A percentile compares a stretch with the other conserved stretches of the same genome.
Conservation (phyloP, 30 jellyfish, hydroid and myxozoan genomes). For the Clytia hemisphaerica region DNA sequence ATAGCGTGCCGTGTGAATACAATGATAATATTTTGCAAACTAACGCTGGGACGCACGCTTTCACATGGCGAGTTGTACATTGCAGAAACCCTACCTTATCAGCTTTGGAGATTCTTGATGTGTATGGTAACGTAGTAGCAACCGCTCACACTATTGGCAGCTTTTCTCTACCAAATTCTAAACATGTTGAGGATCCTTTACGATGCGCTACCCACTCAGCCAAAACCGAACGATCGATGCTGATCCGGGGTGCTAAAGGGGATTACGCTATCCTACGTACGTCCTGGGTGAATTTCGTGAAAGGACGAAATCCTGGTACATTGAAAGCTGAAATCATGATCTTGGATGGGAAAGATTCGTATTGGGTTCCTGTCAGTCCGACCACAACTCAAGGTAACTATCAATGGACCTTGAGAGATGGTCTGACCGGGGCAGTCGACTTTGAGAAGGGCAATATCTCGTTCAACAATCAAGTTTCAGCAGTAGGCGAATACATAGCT, state of each 20-base stretch:
- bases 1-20: conserved; percentile 38
- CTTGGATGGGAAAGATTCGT: conserved; percentile 10
- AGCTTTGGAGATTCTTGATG: conserved; percentile 42
- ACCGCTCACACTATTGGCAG: conserved; percentile 52
- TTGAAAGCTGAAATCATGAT: conserved; percentile 1
- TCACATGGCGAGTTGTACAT: conserved; percentile 49
- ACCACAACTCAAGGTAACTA: neutral
- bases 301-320: conserved; percentile 41
- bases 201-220: conserved; percentile 15
- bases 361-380: neutral
- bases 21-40: conserved; percentile 27
- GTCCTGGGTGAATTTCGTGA: conserved; percentile 36
- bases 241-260: conserved; percentile 28
- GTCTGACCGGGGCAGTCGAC: conserved; percentile 21
- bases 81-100: conserved; percentile 39
- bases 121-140: conserved; percentile 35
- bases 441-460: conserved; percentile 20
- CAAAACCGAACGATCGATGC: conserved; percentile 38
- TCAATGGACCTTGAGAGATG: conserved; percentile 13
- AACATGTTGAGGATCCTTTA: conserved; percentile 11
- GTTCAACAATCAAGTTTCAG: conserved; percentile 10
- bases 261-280: conserved; percentile 44
- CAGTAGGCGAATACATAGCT: conserved; percentile 31
- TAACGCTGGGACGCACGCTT: conserved; percentile 11
- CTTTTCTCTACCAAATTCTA: conserved; percentile 20